Evolutionary conservation across 2,797 vertebrate genomes (phyloP), one percentile per base, ranked within the genome.

Genomic region (Petrocephalus schoutedeni): DNA sequence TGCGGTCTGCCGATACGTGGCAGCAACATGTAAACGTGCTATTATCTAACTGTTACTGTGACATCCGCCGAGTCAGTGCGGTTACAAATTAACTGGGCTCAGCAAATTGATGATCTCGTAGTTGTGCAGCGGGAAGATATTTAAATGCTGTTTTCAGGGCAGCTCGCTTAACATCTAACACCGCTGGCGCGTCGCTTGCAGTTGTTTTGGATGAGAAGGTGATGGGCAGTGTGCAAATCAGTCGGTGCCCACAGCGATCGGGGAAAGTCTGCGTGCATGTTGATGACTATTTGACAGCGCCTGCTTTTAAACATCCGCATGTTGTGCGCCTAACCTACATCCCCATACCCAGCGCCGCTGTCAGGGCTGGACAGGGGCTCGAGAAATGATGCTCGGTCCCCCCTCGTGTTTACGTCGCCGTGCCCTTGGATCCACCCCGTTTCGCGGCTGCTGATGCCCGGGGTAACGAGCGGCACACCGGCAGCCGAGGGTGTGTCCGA

Each of bases 301-400:
- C 82, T 85, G 82, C 53, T 56, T 83, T 83, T 83, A 41, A 58
- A 59, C n/a, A 53, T 41, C 28, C 12, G 36, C 57, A 83, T 77
- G 77, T 53, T 83, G 54, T 93, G 93, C 49, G 53, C 53, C 53
- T 95, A 95, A 96, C 95, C 95, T 94, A 95, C 95, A 96, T 96
- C 93, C 90, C 19, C 88, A 92, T 86, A 91, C n/a, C 90, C 90
- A 91, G 91, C 80, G 91, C 91, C 90, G 92, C 91, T 91, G 92
- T 85, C 88, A 71, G 92, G 92, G 93, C 93, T 45, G 93, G 92
- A 93, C 92, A 93, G 90, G 88, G 64, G 77, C 87, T 90, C 90
- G 89, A 90, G 91, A 90, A 93, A 92, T 89, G 91, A 93, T 90
- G 91, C 90, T 90, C 88, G 90, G 91, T 90, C 92, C 88, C 88